Evolutionary conservation across 2,888 invertebrate genomes (phyloP).

Genomic region (Eulithis prunata): DNA sequence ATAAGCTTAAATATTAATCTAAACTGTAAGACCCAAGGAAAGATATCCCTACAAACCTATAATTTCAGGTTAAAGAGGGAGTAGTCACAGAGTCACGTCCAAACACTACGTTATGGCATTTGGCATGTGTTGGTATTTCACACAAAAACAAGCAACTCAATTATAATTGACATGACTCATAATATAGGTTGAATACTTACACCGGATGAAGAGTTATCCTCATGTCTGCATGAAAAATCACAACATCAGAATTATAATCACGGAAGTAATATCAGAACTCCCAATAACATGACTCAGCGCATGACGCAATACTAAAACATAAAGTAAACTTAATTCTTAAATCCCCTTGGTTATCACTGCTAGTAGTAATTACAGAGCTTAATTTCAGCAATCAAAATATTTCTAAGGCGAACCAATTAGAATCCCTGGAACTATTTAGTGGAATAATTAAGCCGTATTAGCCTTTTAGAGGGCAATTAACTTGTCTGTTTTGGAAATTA

Average conservation of each 20-base stretch:
- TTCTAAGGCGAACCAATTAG: conserved; percentile 39
- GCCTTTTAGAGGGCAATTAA: conserved; percentile 50
- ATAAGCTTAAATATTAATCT: no score
- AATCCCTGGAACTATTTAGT: conserved; percentile 41
- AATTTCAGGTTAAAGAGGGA: no score
- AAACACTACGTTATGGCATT: no score
- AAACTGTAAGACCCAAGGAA: no score
- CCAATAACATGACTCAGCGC: conserved; percentile 8
- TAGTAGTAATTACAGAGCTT: conserved; percentile 12
- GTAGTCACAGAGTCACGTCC: no score
- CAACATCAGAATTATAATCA: conserved; percentile 5
- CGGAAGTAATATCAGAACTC: conserved; percentile 2
- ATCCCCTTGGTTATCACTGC: conserved; percentile 9
- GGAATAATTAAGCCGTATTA: conserved; percentile 43
- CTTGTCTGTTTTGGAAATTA: conserved; percentile 63
- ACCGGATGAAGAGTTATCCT: conserved; percentile 24
- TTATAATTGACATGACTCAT: not conserved
- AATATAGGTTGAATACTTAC: conserved; percentile 26
- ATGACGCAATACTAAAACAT: not conserved
- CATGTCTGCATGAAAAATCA: conserved; percentile 34
- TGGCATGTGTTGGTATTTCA: not conserved
- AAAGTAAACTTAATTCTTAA: not conserved
- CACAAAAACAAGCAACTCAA: not conserved
- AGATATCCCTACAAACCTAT: no score
- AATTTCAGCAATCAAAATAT: conserved; percentile 41